Conservation (phyloP, 2,888 invertebrate species). For the Leptogaster cylindrica region DNA sequence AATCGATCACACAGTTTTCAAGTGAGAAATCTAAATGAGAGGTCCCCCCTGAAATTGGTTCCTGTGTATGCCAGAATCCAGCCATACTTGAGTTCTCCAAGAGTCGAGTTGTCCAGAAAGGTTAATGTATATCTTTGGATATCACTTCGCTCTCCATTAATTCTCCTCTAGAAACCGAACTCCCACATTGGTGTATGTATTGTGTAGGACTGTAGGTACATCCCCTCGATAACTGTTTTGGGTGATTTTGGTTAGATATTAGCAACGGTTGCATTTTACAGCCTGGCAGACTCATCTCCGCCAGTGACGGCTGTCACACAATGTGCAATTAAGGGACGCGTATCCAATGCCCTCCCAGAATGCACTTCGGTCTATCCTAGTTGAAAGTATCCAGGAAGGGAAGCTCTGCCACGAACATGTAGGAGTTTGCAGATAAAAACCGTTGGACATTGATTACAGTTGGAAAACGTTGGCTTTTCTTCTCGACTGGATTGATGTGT, state of each 20-base stretch:
- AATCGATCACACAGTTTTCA: conserved; percentile 43
- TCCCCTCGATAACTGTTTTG: conserved; percentile 14
- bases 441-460: conserved; percentile 20
- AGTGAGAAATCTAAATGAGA: conserved; percentile 26
- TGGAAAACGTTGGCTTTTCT: background rate
- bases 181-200: background rate
- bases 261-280: conserved; percentile 44
- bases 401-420: background rate
- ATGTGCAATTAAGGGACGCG: conserved; percentile 44
- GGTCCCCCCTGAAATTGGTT: conserved; percentile 19
- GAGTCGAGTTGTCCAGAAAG: conserved; percentile 29
- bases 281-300: conserved; percentile 31
- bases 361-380: conserved; percentile 26
- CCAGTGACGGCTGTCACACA: conserved; percentile 41
- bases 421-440: conserved; percentile 11
- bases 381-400: conserved; percentile 21
- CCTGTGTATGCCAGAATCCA: background rate
- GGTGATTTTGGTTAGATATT: conserved; percentile 38
- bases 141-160: conserved; percentile 31
- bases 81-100: conserved; percentile 12
- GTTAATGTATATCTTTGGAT: conserved; percentile 38
- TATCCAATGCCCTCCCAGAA: conserved; percentile 5
- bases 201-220: background rate
- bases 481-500: background rate
- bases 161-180: conserved; percentile 9